These are phyloP conservation scores for Drosophila koepferae DNA, from an alignment of 2,888 invertebrate species.

Conservation along the genomic window DNA sequence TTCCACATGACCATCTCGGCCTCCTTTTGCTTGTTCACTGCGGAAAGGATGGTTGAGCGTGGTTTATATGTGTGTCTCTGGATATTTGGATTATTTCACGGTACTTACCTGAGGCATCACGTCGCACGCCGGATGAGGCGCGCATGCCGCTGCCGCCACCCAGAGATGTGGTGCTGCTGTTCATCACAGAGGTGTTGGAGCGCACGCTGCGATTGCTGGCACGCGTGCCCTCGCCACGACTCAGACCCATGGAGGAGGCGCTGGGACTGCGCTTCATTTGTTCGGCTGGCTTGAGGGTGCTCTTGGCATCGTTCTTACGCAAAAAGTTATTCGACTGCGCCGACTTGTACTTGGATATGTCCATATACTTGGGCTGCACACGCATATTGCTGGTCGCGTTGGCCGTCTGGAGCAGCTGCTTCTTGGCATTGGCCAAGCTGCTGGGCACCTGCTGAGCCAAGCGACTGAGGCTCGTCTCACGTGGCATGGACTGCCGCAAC, in stretches of 20 bases:
- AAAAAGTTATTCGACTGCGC: conserved; percentile 86
- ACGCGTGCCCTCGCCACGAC: conserved; percentile 81
- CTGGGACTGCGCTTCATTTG: conserved; percentile 84
- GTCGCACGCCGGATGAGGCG: conserved; percentile 78
- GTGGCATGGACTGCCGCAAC: conserved; percentile 84
- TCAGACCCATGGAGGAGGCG: conserved; percentile 83
- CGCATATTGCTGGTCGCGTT: conserved; percentile 68
- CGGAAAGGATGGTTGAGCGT: background rate
- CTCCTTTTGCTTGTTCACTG: conserved; percentile 90
- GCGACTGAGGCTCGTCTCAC: conserved; percentile 85
- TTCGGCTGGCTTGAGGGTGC: conserved; percentile 81
- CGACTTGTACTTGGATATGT: conserved; percentile 88
- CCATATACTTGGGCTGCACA: conserved; percentile 86
- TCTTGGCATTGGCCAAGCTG: conserved; percentile 84
- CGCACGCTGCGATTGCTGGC: conserved; percentile 84
- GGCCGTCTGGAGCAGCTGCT: conserved; percentile 84
- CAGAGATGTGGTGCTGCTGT: conserved; percentile 77
- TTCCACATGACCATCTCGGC: conserved; percentile 98
- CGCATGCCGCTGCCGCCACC: conserved; percentile 57
- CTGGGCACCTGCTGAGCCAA: conserved; percentile 84
- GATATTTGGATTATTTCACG: background rate
- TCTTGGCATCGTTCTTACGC: conserved; percentile 87
- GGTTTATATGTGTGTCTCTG: background rate
- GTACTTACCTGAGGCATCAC: conserved; percentile 82
- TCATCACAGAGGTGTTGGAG: conserved; percentile 80